Base-by-base conservation (phyloP, 2,797 vertebrate species). In the Amazona finschi region DNA sequence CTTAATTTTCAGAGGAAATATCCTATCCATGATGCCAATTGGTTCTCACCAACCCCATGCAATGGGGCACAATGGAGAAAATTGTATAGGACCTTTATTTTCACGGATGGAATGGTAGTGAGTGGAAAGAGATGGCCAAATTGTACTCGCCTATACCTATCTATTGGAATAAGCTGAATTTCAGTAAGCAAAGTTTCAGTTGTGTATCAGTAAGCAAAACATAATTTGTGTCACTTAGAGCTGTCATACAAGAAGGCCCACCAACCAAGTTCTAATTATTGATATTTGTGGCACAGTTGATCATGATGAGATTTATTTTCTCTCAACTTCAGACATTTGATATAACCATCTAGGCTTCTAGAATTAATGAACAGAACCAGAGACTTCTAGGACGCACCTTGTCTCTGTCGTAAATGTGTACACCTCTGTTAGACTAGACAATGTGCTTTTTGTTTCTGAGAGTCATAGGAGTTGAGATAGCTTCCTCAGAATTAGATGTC, bases 1-100 rank as follows among this genome's bases (percentile, higher is more conserved):
- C 6, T 77, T 61, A 67, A 33, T 53, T 92, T 86, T 85, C 46
- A 53, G 10, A 76, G 21, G 19, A 84, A 82, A 76, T 76, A 66
- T 8, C 7, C 22, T 60, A 8, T 47, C 39, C 38, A 17, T 1
- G 0, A 44, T 31, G 44, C 3, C 2, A 2, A 20, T 5, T 20
- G 5, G 15, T 46, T 60, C 36, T 79, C 17, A 70, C 20, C 21
- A 65, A 46, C 4, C 4, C 38, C 52, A 16, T 38, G 21, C 25
- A 88, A 50, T 20, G 30, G 6, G 44, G 24, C 31, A 79, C 12
- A 47, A 18, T 3, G 12, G 27, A 85, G 27, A 87, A 67, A 72
- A 71, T 38, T 74, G 55, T 19, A 12, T 1, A 62, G 41, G 20
- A 69, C 24, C 28, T 85, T 41, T 20, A 21, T 87, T 78, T 85